phyloP scores from a whole-genome alignment of 2,113 vertebrate species.

The Perca fluviatilis region DNA sequence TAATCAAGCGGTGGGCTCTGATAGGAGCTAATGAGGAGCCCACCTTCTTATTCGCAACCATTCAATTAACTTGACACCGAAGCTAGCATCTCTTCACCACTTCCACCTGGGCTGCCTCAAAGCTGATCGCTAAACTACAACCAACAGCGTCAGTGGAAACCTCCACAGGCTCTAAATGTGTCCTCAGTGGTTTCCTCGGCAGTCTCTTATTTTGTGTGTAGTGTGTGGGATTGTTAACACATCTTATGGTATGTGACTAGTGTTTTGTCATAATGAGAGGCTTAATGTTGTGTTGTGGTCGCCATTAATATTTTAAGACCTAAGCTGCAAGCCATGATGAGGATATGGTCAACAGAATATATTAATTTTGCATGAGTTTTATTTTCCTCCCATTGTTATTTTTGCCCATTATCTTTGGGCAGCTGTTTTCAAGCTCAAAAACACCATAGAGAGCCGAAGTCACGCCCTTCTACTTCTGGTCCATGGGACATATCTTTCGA shows the following conservation, averaged over 20 bases:
- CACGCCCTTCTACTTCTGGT: too few species aligned
- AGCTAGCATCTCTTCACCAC: background rate
- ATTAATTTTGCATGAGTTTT: background rate
- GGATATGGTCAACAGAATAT: background rate
- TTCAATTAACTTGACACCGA: slow-evolving; percentile 38
- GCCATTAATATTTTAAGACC: background rate
- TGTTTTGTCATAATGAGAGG: slow-evolving; percentile 3
- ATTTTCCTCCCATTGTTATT: background rate
- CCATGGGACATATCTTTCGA: too few species aligned
- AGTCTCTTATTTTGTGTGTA: background rate
- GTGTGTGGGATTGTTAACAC: background rate
- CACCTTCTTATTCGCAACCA: slow-evolving; percentile 47
- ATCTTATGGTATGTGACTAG: background rate
- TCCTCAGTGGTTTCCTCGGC: slow-evolving; percentile 5
- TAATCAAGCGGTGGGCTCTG: slow-evolving; percentile 63
- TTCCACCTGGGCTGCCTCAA: background rate
- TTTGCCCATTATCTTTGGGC: background rate
- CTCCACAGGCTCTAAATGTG: background rate
- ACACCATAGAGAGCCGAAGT: too few species aligned
- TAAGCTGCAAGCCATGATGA: background rate
- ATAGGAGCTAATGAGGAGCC: slow-evolving; percentile 52
- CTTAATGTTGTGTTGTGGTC: background rate
- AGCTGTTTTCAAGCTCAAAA: background rate
- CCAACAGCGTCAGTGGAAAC: background rate
- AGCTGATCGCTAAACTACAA: background rate